Conservation (phyloP, 2,888 invertebrate species). For the Poecilobothrus nobilitatus region DNA sequence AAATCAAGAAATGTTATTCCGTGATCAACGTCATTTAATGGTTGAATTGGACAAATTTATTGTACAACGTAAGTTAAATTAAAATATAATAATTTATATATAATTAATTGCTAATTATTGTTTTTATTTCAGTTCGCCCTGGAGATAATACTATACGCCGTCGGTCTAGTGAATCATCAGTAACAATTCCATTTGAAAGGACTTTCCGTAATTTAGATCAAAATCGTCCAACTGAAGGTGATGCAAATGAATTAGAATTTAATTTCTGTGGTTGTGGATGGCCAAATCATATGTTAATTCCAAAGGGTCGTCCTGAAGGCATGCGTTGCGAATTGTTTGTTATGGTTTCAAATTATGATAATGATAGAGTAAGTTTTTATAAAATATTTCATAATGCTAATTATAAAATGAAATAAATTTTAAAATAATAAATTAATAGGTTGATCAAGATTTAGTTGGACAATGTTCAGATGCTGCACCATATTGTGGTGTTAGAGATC, state of each 20-base stretch:
- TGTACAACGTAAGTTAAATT: slow-evolving; percentile 47
- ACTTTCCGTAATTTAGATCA: slow-evolving; percentile 50
- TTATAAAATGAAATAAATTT: slow-evolving; percentile 41
- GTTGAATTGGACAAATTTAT: slow-evolving; percentile 41
- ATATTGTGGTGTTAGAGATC: slow-evolving; percentile 56
- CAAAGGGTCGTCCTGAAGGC: slow-evolving; percentile 49
- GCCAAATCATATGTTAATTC: slow-evolving; percentile 55
- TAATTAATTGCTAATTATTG: neutral
- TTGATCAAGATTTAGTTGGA: neutral
- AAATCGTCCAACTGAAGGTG: neutral
- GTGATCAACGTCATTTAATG: slow-evolving; percentile 51
- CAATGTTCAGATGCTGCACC: slow-evolving; percentile 51
- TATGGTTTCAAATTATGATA: slow-evolving; percentile 57
- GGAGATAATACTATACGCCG: slow-evolving; percentile 56
- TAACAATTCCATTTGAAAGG: slow-evolving; percentile 67
- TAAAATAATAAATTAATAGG: too few relatives aligned
- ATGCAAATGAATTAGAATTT: slow-evolving; percentile 17
- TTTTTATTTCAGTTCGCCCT: slow-evolving; percentile 48
- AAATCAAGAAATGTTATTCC: slow-evolving; percentile 48
- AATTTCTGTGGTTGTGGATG: slow-evolving; percentile 22
- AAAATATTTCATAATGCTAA: slow-evolving; percentile 41
- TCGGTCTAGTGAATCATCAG: slow-evolving; percentile 56
- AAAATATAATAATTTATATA: neutral
- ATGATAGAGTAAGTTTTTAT: slow-evolving; percentile 48
- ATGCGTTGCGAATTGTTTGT: slow-evolving; percentile 41